Evolutionary conservation across 30 jellyfish, hydroid and myxozoan species (phyloP), one percentile per base, ranked within the genome.

Genomic region (Euphysa ruthae): DNA sequence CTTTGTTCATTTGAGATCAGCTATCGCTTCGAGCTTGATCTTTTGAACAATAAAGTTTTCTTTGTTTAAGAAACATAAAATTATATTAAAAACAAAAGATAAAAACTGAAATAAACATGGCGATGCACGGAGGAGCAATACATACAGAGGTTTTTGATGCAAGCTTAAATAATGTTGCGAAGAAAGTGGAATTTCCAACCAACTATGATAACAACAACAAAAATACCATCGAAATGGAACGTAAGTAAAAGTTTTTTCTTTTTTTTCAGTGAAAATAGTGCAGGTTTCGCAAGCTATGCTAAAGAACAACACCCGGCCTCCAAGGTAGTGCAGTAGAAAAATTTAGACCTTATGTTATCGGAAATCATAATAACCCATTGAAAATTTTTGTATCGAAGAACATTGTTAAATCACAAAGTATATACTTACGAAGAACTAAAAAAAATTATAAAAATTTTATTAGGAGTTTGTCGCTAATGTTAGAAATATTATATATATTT

Each of bases 81-180:
- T 46, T 8, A 12, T 38, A n/a, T 46, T 4, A 8, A 5, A 46
- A 10, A 46, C 28, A 46, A 46, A n/a, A n/a, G n/a, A n/a, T n/a
- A 38, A 46, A n/a, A 46, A 29, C 8, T 46, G 60, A 46, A 46
- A 25, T 5, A 46, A 46, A 46, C 6, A 46, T 46, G 60, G 60
- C 60, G 18, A 46, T 46, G 60, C 60, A 46, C 60, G 60, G 60
- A 46, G 60, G 60, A 29, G 60, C 61, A 10, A 32, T 63, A 63
- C 77, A 63, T 42, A 63, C 66, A 14, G 77, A 63, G 42, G 58
- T 63, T 3, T 63, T 63, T 63, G 77, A 63, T 28, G 77, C 63
- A 42, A 46, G 60, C 8, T 46, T 46, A 46, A 10, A 29, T 46
- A 29, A 4, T 46, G 60, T 46, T 3, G n/a, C n/a, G n/a, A 46